phyloP scores from a whole-genome alignment of 2,113 vertebrate genomes.

The cattle (Bos taurus) region DNA sequence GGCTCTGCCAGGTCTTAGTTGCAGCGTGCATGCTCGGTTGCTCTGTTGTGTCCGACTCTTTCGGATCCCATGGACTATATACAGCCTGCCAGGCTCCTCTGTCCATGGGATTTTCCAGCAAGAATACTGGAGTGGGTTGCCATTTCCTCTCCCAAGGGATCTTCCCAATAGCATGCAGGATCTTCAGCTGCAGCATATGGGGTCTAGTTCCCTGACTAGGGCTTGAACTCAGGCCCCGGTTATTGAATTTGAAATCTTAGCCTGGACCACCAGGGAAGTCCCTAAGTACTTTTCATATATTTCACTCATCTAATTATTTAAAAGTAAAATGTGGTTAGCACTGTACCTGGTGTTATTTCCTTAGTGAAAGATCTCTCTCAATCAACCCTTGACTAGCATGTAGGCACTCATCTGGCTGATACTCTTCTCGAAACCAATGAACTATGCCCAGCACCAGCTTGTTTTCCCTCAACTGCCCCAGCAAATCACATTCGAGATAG shows the following conservation, averaged over 20 bases:
- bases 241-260: neutral
- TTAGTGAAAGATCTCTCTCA: neutral
- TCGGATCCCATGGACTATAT: rapidly evolving
- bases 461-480: neutral
- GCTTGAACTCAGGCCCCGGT: rapidly evolving
- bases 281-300: neutral
- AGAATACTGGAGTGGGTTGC: neutral
- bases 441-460: neutral
- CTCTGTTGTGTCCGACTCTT: neutral
- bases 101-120: neutral
- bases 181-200: neutral
- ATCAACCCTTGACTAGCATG: neutral
- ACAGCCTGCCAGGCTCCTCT: neutral
- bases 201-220: neutral
- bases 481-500: neutral
- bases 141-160: neutral
- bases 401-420: neutral
- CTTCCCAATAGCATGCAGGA: neutral
- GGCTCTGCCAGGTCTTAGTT: neutral
- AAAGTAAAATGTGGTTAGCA: neutral
- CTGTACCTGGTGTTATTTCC: neutral
- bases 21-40: rapidly evolving
- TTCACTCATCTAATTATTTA: neutral
- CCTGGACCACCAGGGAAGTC: neutral
- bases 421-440: neutral